Percentiles rank a stretch among this genome's conserved stretches.
These are phyloP conservation scores for Latrodectus hesperus DNA, from an alignment of 2,888 invertebrate species.

Conservation along the genomic window DNA sequence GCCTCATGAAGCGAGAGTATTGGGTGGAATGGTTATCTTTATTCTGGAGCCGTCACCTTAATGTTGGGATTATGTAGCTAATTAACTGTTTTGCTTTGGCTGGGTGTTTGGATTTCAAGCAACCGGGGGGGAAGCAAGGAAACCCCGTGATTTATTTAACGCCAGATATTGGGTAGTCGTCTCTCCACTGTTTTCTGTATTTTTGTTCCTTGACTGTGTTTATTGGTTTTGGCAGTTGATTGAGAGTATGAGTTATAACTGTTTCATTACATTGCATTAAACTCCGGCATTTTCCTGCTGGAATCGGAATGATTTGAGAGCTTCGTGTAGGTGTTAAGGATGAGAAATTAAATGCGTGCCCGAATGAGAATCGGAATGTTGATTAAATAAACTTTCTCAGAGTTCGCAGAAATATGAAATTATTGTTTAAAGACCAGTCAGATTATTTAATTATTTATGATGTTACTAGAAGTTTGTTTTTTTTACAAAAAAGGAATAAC, in stretches of 20 bases:
- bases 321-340: too few species aligned
- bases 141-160: slow-evolving; percentile 26
- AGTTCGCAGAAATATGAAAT: too few species aligned
- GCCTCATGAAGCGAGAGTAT: background rate
- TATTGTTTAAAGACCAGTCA: too few species aligned
- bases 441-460: too few species aligned
- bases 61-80: slow-evolving; percentile 12
- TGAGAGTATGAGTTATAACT: background rate
- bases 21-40: slow-evolving; percentile 13
- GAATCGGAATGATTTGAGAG: too few species aligned
- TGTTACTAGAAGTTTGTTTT: too few species aligned
- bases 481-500: too few species aligned
- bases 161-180: background rate
- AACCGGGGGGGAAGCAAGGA: background rate
- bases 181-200: background rate
- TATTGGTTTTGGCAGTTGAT: background rate
- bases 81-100: slow-evolving; percentile 3
- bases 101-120: background rate
- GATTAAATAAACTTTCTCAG: too few species aligned
- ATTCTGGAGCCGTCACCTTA: slow-evolving; percentile 11
- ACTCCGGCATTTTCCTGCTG: too few species aligned
- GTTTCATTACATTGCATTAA: background rate
- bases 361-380: too few species aligned
- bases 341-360: too few species aligned
- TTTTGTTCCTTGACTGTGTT: slow-evolving; percentile 6